Conservation (phyloP, 2,888 invertebrate genomes). For the Drosophila phalerata region DNA sequence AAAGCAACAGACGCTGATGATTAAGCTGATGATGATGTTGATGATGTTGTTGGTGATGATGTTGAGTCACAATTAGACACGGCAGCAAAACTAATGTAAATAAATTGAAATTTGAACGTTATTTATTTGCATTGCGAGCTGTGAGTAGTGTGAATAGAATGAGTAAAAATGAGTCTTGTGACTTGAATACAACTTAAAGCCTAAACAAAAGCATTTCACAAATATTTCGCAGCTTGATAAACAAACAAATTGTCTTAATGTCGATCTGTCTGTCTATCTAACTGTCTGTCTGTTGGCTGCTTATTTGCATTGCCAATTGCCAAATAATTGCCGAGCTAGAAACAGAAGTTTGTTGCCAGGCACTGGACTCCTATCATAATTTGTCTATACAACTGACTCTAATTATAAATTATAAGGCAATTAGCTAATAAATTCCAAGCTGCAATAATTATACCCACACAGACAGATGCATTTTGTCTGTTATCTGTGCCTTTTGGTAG, state of each 20-base stretch:
- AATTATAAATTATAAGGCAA: conserved; percentile 75
- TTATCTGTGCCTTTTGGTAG: conserved; percentile 48
- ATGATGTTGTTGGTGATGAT: neutral
- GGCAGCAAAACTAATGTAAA: conserved; percentile 53
- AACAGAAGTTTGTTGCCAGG: conserved; percentile 26
- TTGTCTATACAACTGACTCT: conserved; percentile 33
- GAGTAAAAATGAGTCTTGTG: conserved; percentile 39
- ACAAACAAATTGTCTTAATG: conserved; percentile 36
- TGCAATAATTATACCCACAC: conserved; percentile 50
- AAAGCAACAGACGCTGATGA: conserved; percentile 28
- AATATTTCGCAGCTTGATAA: conserved; percentile 48
- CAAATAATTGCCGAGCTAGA: conserved; percentile 42
- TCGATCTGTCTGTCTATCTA: conserved; percentile 2
- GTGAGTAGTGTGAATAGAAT: conserved; percentile 27
- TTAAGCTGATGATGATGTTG: conserved; percentile 13
- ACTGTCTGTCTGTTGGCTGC: conserved; percentile 2
- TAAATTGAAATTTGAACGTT: conserved; percentile 50
- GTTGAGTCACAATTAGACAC: conserved; percentile 40
- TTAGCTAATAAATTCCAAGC: conserved; percentile 70
- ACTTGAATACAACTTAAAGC: conserved; percentile 41
- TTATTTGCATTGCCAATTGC: conserved; percentile 50
- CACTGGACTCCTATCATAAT: conserved; percentile 37
- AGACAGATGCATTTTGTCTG: conserved; percentile 38
- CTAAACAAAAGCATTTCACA: conserved; percentile 48
- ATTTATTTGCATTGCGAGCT: conserved; percentile 38